Conservation (phyloP, 1,140 invertebrate genomes). For the Anastrepha ludens region DNA sequence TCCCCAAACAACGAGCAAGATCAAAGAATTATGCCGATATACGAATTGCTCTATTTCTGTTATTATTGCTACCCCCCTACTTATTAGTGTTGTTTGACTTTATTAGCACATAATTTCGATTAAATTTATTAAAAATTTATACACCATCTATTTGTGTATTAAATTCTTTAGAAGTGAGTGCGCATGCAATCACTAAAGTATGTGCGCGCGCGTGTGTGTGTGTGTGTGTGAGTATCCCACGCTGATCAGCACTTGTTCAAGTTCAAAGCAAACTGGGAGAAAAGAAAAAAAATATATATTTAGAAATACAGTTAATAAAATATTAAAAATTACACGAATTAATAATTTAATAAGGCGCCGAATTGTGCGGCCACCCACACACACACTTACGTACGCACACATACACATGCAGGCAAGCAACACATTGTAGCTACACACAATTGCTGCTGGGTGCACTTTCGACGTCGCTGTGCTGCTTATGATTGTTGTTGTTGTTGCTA, state of each 20-base stretch:
- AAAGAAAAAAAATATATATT: background rate
- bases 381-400: background rate
- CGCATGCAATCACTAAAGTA: background rate
- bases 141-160: background rate
- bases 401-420: background rate
- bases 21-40: background rate
- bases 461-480: background rate
- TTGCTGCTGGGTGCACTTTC: background rate
- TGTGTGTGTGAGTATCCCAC: background rate
- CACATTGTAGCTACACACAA: background rate
- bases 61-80: background rate
- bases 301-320: slow-evolving; percentile 4
- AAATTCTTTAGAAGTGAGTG: slow-evolving; percentile 20
- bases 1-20: background rate
- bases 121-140: slow-evolving; percentile 32
- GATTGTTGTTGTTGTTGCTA: background rate
- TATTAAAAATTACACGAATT: slow-evolving; percentile 44
- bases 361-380: background rate
- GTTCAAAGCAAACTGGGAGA: slow-evolving; percentile 1
- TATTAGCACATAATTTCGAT: slow-evolving; percentile 43
- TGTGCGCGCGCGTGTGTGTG: background rate
- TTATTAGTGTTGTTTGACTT: slow-evolving; percentile 33
- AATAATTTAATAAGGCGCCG: slow-evolving; percentile 36
- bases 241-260: background rate
- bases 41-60: background rate